Evolutionary conservation across 92 coral and sea anemone genomes (phyloP), one percentile per base, ranked within the genome.

Genomic region (Montipora capitata): DNA sequence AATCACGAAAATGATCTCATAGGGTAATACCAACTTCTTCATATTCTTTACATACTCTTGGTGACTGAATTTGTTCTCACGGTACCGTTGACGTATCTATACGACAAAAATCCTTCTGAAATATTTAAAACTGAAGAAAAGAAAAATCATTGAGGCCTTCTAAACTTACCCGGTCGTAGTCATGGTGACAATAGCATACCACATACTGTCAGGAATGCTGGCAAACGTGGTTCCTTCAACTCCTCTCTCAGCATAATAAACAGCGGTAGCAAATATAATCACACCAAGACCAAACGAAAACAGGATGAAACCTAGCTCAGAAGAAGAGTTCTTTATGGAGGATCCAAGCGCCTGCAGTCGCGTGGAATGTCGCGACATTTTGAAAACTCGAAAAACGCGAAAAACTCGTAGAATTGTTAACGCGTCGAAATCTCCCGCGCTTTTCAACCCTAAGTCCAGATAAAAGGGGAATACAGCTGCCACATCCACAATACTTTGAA

Each of bases 181-280:
- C 95, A 94, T 93, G 52, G 99, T 97, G 48, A 97, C 93, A 61
- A 97, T 97, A 18, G 98, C 99, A 76, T 94, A 97, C 99, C 99
- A 97, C 96, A 97, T 95, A 14, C 98, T 92, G 82, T 92, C 95
- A 10, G 98, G 98, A 58, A 95, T 97, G 62, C 98, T 94, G 11
- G 78, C 80, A 62, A 97, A 97, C 11, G 93, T 90, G 14, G 99
- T 92, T 62, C 92, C 92, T 57, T 87, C 78, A 48, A 90, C 98
- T 68, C 88, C 93, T 54, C 94, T 95, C 88, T 97, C 99, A 78
- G 94, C 91, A 85, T 97, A 97, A 68, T 94, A 97, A 45, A 97
- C 95, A 48, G 94, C 95, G 20, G 99, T 94, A n/a, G 99, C 94
- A 83, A 97, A 97, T 68, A 97, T 94, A 68, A 97, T 93, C 40